These are phyloP conservation scores for Brachionus sp. DNA, from an alignment of 1,140 invertebrate genomes.

Conservation along the genomic window DNA sequence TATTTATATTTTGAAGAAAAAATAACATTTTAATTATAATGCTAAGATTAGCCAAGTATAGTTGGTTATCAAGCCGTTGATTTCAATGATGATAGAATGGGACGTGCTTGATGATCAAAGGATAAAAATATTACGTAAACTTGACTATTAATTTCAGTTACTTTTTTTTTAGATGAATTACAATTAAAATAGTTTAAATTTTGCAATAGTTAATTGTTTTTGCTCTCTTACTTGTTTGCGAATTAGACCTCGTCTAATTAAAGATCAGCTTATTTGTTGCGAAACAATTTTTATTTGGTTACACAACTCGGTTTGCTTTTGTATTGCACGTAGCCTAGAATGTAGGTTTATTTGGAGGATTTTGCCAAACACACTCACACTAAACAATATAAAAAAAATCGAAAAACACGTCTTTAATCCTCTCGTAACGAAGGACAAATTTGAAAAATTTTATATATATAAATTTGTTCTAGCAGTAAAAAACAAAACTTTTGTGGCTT, in stretches of 20 bases:
- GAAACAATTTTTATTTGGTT: constrained; percentile 4
- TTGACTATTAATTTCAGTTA: constrained; percentile 12
- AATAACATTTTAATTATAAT: constrained; percentile 32
- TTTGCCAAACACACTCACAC: background rate
- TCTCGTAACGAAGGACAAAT: background rate
- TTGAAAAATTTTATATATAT: constrained; percentile 3
- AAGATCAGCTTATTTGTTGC: constrained; percentile 1
- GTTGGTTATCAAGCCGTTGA: background rate
- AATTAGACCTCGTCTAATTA: background rate
- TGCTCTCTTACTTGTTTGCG: constrained; percentile 8
- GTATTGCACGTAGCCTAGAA: background rate
- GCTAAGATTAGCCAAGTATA: constrained; percentile 16
- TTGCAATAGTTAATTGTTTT: background rate
- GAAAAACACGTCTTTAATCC: constrained; percentile 30
- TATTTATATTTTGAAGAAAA: constrained; percentile 17
- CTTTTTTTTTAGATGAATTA: constrained; percentile 29
- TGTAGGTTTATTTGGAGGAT: constrained; percentile 32
- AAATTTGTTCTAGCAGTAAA: constrained; percentile 16
- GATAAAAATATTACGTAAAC: background rate
- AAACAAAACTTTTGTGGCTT: background rate
- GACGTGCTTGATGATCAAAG: background rate
- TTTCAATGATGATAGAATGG: background rate
- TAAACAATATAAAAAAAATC: constrained; percentile 6
- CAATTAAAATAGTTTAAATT: constrained; percentile 35
- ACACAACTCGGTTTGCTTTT: constrained; percentile 13